Percentiles rank a stretch among this genome's conserved stretches.
phyloP scores from a whole-genome alignment of 2,113 vertebrate species.

The Hipposideros armiger region DNA sequence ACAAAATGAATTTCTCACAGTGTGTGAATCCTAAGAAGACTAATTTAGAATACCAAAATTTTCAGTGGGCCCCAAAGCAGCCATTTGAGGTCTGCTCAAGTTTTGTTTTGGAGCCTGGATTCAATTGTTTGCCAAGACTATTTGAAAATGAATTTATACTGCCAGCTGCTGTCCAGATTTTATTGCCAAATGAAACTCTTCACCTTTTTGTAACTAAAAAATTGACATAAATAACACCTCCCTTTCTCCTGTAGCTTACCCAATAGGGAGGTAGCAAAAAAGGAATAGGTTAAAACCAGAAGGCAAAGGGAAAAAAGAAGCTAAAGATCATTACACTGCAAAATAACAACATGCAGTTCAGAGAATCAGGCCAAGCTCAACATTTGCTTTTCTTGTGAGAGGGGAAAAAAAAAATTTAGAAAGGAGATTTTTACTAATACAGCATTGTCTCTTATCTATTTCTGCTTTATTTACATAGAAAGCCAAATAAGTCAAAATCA shows the following conservation, averaged over 20 bases:
- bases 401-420: background rate
- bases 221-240: conserved; percentile 59
- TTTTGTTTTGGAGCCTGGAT: conserved; percentile 68
- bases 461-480: background rate
- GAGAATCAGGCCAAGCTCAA: background rate
- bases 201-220: conserved; percentile 72
- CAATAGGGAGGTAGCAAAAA: background rate
- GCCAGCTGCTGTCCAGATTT: conserved; percentile 76
- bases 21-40: conserved; percentile 61
- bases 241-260: conserved; percentile 41
- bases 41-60: conserved; percentile 63
- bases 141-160: conserved; percentile 79
- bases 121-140: conserved; percentile 77
- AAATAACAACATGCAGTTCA: conserved; percentile 4
- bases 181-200: conserved; percentile 76
- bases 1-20: conserved; percentile 54
- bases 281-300: conserved; percentile 5
- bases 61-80: conserved; percentile 62
- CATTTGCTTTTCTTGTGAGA: background rate
- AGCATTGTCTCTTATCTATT: background rate
- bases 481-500: background rate
- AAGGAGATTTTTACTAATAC: background rate
- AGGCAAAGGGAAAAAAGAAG: background rate
- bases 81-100: conserved; percentile 75
- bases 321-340: background rate